Evolutionary conservation across 53 echinoderm and acorn worm genomes (phyloP).

Genomic region (Glandiceps talaboti): DNA sequence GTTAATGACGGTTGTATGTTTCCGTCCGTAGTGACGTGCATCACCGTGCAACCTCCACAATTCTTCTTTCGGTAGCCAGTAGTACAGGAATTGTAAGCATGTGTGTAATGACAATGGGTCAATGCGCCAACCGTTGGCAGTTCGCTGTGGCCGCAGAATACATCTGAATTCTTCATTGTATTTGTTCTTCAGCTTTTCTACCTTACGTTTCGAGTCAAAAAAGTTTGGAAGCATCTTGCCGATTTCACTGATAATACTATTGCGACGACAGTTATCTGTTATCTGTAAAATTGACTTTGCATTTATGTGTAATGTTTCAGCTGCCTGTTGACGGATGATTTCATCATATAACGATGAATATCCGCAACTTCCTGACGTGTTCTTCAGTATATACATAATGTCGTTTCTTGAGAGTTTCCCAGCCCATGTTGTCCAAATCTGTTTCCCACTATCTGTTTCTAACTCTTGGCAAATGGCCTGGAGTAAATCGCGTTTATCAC

Average conservation of each 20-base stretch:
- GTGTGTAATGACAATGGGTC: background rate
- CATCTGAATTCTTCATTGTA: background rate
- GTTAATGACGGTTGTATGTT: background rate
- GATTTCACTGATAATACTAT: background rate
- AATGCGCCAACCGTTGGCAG: background rate
- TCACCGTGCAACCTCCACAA: background rate
- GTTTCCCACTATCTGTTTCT: background rate
- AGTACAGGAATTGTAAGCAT: background rate
- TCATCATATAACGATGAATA: background rate
- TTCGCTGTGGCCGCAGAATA: background rate
- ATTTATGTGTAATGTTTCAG: background rate
- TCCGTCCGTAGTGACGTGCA: background rate
- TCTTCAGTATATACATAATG: background rate
- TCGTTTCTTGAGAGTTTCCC: background rate
- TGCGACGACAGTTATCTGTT: background rate
- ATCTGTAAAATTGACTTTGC: background rate
- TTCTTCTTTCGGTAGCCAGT: background rate
- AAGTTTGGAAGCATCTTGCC: background rate
- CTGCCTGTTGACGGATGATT: background rate
- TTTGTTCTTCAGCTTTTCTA: background rate
- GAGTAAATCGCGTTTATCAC: background rate
- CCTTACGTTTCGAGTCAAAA: background rate
- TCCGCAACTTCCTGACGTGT: background rate
- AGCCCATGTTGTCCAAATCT: background rate
- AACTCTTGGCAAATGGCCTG: background rate